A percentile compares a stretch with the other conserved stretches of the same genome.
Evolutionary conservation across 1,140 invertebrate species (phyloP).

Genomic region (Drosophila prosaltans): DNA sequence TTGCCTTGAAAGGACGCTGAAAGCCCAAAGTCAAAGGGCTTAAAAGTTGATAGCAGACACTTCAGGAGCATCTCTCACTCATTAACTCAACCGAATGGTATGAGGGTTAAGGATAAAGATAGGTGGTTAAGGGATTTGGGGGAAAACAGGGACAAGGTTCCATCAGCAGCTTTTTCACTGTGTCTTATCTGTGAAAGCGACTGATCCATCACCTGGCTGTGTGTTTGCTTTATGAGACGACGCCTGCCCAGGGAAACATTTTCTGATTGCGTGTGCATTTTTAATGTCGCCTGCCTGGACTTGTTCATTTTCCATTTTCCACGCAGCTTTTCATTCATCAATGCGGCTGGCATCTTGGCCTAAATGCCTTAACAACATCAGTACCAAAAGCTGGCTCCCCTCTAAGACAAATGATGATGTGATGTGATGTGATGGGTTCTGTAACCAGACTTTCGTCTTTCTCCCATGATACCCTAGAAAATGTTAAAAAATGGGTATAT

Average conservation of each 20-base stretch:
- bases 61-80: conserved; percentile 49
- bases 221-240: conserved; percentile 35
- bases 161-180: conserved; percentile 1
- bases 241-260: conserved; percentile 50
- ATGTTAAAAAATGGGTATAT: background rate
- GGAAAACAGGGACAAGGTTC: background rate
- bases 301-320: conserved; percentile 66
- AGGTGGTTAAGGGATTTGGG: too few species aligned
- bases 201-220: conserved; percentile 68
- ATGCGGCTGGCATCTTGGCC: conserved; percentile 50
- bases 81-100: conserved; percentile 44
- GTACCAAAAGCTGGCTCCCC: background rate
- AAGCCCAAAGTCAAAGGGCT: conserved; percentile 74
- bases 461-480: background rate
- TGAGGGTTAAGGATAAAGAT: too few species aligned
- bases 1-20: conserved; percentile 74
- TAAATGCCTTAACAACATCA: conserved; percentile 31
- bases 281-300: conserved; percentile 62
- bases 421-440: conserved; percentile 46
- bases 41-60: conserved; percentile 49
- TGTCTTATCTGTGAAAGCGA: conserved; percentile 67
- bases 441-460: conserved; percentile 31
- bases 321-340: conserved; percentile 76
- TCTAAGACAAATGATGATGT: conserved; percentile 77
- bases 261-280: conserved; percentile 80